A percentile compares a stretch with the other conserved stretches of the same genome.
Conservation (phyloP, 2,797 vertebrate genomes). For the Thamnophis elegans region DNA sequence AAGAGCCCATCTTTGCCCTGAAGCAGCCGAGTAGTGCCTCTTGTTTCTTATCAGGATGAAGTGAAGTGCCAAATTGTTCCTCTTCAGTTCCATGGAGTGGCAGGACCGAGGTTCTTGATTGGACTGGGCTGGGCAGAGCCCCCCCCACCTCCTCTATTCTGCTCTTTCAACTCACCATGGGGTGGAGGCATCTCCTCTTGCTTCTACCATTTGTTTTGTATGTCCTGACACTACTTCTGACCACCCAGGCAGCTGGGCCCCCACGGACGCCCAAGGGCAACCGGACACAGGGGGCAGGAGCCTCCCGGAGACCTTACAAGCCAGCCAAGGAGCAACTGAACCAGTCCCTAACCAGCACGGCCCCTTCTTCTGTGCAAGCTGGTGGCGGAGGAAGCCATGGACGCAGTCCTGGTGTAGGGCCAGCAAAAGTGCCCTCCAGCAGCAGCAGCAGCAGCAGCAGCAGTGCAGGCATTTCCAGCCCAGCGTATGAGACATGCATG, state of each 20-base stretch:
- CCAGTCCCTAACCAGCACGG: constrained; percentile 51
- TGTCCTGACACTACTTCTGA: constrained; percentile 64
- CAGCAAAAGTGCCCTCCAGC: constrained; percentile 51
- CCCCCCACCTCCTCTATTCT: constrained; percentile 4
- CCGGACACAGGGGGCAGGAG: constrained; percentile 62
- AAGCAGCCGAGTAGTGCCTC: constrained; percentile 51
- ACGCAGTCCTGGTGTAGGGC: constrained; percentile 57
- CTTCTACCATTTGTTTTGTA: constrained; percentile 63
- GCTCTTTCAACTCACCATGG: constrained; percentile 56
- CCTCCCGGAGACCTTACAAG: constrained; percentile 52
- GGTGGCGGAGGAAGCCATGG: constrained; percentile 53
- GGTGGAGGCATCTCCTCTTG: constrained; percentile 67
- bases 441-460: constrained; percentile 35
- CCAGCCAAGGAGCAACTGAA: constrained; percentile 50
- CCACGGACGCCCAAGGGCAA: constrained; percentile 64
- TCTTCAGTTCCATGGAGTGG: constrained; percentile 43
- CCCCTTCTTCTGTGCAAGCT: constrained; percentile 43
- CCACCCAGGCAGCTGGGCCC: constrained; percentile 63
- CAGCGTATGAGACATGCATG: constrained; percentile 86
- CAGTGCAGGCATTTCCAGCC: constrained; percentile 53
- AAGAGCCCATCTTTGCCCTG: constrained; percentile 43
- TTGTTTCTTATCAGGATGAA: constrained; percentile 50
- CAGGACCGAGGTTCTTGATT: constrained; percentile 46
- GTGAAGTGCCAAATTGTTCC: constrained; percentile 19
- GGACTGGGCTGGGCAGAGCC: constrained; percentile 33